A percentile compares a stretch with the other conserved stretches of the same genome.
These are phyloP conservation scores for Oppia nitens DNA, from an alignment of 1,140 invertebrate species.

Conservation along the genomic window DNA sequence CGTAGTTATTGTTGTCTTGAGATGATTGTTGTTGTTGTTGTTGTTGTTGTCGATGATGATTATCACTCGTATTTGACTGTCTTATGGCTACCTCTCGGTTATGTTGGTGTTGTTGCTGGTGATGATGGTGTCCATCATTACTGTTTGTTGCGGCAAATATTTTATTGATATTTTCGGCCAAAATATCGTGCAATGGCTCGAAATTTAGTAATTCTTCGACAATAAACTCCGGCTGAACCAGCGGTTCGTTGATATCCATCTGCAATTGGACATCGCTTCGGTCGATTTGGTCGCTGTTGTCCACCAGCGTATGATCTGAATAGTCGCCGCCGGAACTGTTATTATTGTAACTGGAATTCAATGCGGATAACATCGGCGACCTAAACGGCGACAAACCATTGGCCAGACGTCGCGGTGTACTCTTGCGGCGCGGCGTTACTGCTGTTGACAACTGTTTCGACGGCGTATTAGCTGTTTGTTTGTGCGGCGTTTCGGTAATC, in stretches of 20 bases:
- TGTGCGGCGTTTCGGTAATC: not conserved
- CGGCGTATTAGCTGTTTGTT: not conserved
- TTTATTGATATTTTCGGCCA: not conserved
- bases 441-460: no score
- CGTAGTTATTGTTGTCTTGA: not conserved
- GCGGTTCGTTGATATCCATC: not conserved
- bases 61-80: not conserved
- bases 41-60: not conserved
- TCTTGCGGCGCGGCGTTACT: not conserved
- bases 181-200: not conserved
- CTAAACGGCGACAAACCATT: not conserved
- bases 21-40: not conserved
- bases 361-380: not conserved
- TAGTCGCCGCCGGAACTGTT: not conserved
- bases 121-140: not conserved
- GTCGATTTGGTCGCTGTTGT: not conserved
- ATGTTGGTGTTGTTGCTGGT: not conserved
- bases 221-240: not conserved
- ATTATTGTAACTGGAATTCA: not conserved
- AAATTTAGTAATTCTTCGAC: not conserved
- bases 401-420: not conserved
- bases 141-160: not conserved
- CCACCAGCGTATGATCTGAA: no score
- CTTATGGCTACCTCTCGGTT: not conserved
- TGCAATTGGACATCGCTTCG: not conserved